Base-by-base conservation (phyloP, 2,888 invertebrate species). In the Empis stercorea region DNA sequence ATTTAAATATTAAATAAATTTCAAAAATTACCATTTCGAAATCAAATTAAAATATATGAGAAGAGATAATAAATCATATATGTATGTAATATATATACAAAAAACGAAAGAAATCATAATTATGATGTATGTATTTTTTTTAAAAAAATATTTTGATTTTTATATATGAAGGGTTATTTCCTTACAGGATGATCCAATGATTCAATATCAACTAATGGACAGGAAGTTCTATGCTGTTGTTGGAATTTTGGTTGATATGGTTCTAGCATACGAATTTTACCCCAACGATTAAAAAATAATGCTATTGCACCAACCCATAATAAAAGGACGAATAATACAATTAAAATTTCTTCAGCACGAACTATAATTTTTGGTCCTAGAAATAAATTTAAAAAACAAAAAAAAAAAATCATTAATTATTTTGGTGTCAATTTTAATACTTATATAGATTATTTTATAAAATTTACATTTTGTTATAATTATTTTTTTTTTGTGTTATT, bases 221-320 rank as follows among this genome's bases (percentile, higher is more conserved):
- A 86, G 59, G 84, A 84, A 57, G 81, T 79, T 56, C 88, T 76
- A 68, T 87, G 87, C 56, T 84, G 83, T 58, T 87, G 86, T 61
- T 87, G 86, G 63, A 89, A 91, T 69, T 89, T 88, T 2, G 89
- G 89, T 62, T 89, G 88, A 66, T 89, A 89, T 1, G 89, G 89
- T 64, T 89, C 88, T 68, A 89, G 69, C 87, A 88, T 89, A 53
- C 89, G 80, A 64, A 92, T 92, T 76, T 92, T 91, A 62, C 91
- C 91, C 91, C 91, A 92, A 53, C 91, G 84, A 72, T 92, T 91
- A 76, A 92, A 88, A 74, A 92, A 92, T 40, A 91, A 74, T 4
- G 87, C 84, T 52, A 91, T 89, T 52, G 91, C 89, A 0, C 84
- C 88, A 46, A 87, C 84, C 92, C 92, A 92, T 13, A 91, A 78